Conservation (phyloP, 2,113 vertebrate genomes). For the Ptychochromis oligacanthus region DNA sequence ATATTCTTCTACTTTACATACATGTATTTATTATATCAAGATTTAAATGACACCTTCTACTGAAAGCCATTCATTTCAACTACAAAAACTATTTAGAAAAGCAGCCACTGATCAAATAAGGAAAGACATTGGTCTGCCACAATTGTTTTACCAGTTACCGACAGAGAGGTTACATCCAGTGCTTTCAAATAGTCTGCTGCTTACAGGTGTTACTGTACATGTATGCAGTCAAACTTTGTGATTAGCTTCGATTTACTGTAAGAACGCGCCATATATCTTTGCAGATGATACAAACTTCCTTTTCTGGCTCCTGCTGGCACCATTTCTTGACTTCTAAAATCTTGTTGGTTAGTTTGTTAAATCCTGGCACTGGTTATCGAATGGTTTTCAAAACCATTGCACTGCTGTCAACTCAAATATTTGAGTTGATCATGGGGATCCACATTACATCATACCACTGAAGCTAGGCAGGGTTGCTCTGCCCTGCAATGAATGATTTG, state of each 20-base stretch:
- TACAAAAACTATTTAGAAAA: background rate
- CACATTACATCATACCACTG: background rate
- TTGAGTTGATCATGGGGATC: background rate
- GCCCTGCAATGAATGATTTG: background rate
- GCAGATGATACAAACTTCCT: no score
- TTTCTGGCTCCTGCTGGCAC: background rate
- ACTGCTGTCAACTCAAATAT: background rate
- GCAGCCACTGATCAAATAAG: background rate
- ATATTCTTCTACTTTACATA: background rate
- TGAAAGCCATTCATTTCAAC: background rate
- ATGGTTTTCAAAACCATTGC: background rate
- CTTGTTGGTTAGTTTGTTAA: background rate
- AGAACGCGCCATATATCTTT: no score
- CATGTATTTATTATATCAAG: background rate
- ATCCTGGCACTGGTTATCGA: background rate
- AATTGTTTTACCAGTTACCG: background rate
- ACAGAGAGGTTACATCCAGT: background rate
- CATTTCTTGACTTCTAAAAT: background rate
- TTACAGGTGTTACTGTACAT: background rate
- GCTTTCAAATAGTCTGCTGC: background rate
- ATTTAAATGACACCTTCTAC: no score
- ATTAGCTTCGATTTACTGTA: no score
- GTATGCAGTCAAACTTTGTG: no score
- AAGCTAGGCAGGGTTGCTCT: background rate
- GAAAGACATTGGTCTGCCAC: background rate